Evolutionary conservation across 1,140 invertebrate species (phyloP), one percentile per base, ranked within the genome.

Genomic region (Drosophila mojavensis): DNA sequence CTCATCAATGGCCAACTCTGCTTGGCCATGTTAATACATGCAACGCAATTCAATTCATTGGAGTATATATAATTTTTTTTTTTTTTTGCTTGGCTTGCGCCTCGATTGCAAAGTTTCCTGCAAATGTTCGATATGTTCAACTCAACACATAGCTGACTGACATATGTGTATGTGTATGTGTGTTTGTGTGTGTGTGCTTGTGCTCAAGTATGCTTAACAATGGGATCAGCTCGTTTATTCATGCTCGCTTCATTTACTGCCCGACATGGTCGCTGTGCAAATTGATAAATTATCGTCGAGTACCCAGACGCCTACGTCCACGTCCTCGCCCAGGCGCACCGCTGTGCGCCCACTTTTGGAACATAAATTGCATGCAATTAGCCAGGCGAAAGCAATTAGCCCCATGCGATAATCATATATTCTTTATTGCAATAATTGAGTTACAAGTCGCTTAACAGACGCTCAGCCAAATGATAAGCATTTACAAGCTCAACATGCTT

Each of bases 281-380:
- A 88, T 89, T 88, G 84, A 88, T 89, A 88, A 88, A 89, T 88
- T 89, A 89, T 86, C 67, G 72, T 54, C 43, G 11, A 13, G 20
- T 13, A 24, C 20, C 20, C 20, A 33, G 33, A 53, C 61, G 17
- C 48, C 24, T 36, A 53, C 20, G 20, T 1, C 20, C 20, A 24
- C 20, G 17, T 17, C 17, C 17, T 1, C 20, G 20, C 28, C 28
- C 28, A 30, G 28, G 28, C 28, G 28, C 28, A 30, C 61, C n/a
- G 20, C 45, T 20, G 15, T 20, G 63, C 64, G 55, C 63, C 70
- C 63, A 65, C 67, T 69, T 54, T 54, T 39, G 53, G 5, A 17
- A 36, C 43, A 62, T 43, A 68, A 86, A 86, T 85, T 85, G 82
- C 82, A 66, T 66, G 60, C 82, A 85, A 85, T 85, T 85, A 86